Evolutionary conservation across 2,797 vertebrate genomes (phyloP), one percentile per base, ranked within the genome.

Genomic region (Aulostomus chinensis): DNA sequence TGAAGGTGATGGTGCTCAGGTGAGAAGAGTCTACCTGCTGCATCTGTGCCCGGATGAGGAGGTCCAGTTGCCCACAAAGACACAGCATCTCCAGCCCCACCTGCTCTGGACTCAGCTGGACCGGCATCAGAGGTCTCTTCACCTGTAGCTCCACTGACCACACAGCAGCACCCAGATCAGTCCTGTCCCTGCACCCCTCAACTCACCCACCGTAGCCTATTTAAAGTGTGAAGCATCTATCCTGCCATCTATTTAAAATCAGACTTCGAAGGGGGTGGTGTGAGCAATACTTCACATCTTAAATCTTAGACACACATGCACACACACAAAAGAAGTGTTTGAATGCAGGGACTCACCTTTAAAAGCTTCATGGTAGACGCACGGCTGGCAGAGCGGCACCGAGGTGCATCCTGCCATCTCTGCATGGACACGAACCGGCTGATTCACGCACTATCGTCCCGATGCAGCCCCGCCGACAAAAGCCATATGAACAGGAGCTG

Each of bases 11-110:
- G n/a, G 25, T 6, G 4, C 12, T 40, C 22, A 25, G 42, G 15
- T 35, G 32, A 26, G 20, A 25, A 2, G 24, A 2, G n/a, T 30
- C 25, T 55, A 92, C 89, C 87, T 91, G 89, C 57, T 91, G 86
- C 69, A 91, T 91, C 84, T 94, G 92, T 3, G 90, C 88, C 69
- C 89, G 83, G 77, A 93, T 88, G 47, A 93, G 85, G 14, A 93
- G 87, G 76, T 93, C 92, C 75, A 93, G 86, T 36, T 93, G 92
- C 31, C 89, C 86, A 38, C 92, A 93, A 1, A 94, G 87, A 66
- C 89, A 91, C 70, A 93, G 40, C 88, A 94, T 93, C 83, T 94
- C 92, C 73, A 92, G 65, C 10, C 88, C 91, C 75, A 93, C 90
- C 80, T 92, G 92, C 59, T 92, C 88, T 2, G 86, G 83, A 71